Base-by-base conservation (phyloP, 2,888 invertebrate genomes). In the Athrips mouffetella region DNA sequence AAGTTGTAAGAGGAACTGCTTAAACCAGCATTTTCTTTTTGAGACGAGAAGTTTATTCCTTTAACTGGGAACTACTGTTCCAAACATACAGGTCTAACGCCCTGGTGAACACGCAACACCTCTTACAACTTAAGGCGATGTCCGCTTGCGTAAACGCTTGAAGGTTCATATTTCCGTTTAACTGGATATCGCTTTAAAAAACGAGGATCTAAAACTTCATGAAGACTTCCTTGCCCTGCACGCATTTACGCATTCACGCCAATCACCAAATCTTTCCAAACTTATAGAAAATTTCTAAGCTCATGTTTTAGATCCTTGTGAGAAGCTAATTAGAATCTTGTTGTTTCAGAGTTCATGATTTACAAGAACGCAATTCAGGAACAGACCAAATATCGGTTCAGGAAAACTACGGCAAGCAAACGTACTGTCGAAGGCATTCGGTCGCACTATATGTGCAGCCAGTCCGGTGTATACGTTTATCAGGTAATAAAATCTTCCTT, bases 381-480 rank as follows among this genome's bases (percentile, higher is more conserved):
- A 52, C 78, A 83, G 54, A 87, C 86, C 0, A 85, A 84, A 46
- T 85, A 74, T 46, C 63, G 87, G 0, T 88, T 83, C 51, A 61
- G 87, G 0, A 88, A 88, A 54, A 88, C 87, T 0, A 88, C 87
- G 0, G 85, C 87, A 13, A 86, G 86, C 59, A 87, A 87, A 35
- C 86, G 84, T 54, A 87, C 87, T 0, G 85, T 87, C 33, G 87
- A 87, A 52, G 87, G 87, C 1, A 72, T 87, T 0, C 63, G 87
- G 0, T 87, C 87, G 0, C 87, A 87, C 49, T 87, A 83, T 50
- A 87, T 87, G 87, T 87, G 87, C 63, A 85, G 85, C 50, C 87
- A 87, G 52, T 84, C 83, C 0, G 87, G 87, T 0, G 84, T 87
- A 0, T 87, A 87, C 27, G 82, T 87, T 0, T 86, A 85, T 45